Percentiles rank a stretch among this genome's conserved stretches.
phyloP scores from a whole-genome alignment of 2,797 vertebrate species.

The Trachops cirrhosus region DNA sequence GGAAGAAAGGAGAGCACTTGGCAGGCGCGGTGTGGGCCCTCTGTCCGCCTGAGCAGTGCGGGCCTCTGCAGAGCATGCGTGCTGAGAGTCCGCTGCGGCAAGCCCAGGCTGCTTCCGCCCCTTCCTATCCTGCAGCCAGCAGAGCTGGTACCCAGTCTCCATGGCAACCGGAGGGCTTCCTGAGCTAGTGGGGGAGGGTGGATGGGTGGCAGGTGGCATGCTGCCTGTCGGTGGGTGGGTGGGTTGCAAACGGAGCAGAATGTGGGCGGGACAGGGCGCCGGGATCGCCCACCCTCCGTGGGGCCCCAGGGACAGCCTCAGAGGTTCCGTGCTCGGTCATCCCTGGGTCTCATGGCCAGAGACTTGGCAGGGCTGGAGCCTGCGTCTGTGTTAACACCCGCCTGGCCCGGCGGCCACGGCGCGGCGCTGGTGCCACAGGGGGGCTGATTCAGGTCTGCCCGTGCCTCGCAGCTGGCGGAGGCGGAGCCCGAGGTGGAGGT shows the following conservation, averaged over 20 bases:
- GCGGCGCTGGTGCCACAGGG: rapidly evolving
- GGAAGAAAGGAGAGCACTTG: background rate
- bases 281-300: background rate
- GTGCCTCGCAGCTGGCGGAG: background rate
- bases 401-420: rapidly evolving
- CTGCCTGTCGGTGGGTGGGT: no score
- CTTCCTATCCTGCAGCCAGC: background rate
- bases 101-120: background rate
- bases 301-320: background rate
- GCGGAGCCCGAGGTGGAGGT: conserved; percentile 90
- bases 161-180: conserved; percentile 30
- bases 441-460: rapidly evolving
- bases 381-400: rapidly evolving
- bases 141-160: background rate
- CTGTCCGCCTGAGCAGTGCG: background rate
- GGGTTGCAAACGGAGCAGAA: background rate
- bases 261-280: background rate
- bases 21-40: rapidly evolving
- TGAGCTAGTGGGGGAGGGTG: background rate
- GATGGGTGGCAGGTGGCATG: background rate
- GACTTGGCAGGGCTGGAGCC: rapidly evolving
- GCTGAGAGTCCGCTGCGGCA: conserved; percentile 19
- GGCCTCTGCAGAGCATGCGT: background rate
- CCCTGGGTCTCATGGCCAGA: background rate
- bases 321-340: background rate